Evolutionary conservation across 2,797 vertebrate species (phyloP), one percentile per base, ranked within the genome.

Genomic region (Rhinichthys osculus): DNA sequence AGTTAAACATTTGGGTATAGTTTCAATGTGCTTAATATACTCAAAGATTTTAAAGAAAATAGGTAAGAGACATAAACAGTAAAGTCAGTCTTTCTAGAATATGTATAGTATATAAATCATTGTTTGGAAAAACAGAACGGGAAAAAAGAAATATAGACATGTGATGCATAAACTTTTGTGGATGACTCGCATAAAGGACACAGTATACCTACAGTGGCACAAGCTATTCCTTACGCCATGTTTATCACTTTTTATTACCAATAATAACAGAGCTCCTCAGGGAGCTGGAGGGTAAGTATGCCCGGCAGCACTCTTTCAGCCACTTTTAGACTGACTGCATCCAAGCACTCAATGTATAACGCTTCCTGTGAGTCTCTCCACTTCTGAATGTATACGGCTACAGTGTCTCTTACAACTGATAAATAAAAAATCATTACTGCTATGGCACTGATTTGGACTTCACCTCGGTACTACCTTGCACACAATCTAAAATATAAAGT

Each of bases 191-290:
- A 88, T 87, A 88, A 88, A 83, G 83, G 77, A 90, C 23, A 33
- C 52, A 59, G 50, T 81, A 87, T 85, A 87, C 67, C 89, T 89
- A 88, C 85, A 85, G 90, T 90, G 86, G 89, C 91, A 89, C 84
- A 86, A 77, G 82, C 88, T 93, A 70, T 88, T 91, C 83, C 91
- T 93, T 91, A 90, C 90, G 78, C 92, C 90, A 91, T 94, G 92
- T 95, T 95, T 95, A 95, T 94, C 89, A 90, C 92, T 92, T 95
- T 93, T 95, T 95, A 95, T 95, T 94, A 95, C 92, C 93, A 94
- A 95, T 94, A 95, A 95, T 94, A 95, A 95, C 94, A 94, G 89
- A 89, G 91, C 89, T 95, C 94, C 95, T 94, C 86, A 85, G 95
- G 93, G 95, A 95, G 89, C 93, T 92, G 89, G 87, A 89, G 94